Evolutionary conservation across 2,113 vertebrate species (phyloP).

Genomic region (Lampris incognitus): DNA sequence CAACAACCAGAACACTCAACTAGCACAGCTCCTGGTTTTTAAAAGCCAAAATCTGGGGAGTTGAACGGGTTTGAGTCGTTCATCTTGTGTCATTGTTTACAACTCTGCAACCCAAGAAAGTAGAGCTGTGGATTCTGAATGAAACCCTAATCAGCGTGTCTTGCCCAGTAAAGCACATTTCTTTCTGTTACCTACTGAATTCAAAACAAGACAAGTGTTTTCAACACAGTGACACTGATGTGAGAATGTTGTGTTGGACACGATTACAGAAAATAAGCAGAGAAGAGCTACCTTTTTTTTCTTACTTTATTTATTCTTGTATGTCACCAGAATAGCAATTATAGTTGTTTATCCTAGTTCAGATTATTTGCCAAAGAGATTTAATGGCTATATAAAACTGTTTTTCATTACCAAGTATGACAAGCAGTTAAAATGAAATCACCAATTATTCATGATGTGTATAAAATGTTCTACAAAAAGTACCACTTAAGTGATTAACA

Average conservation of each 20-base stretch:
- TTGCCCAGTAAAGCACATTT: not conserved
- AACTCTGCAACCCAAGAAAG: too few relatives aligned
- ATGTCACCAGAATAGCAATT: not conserved
- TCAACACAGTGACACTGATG: not conserved
- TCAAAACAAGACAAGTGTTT: not conserved
- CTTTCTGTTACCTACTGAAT: not conserved
- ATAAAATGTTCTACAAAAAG: slow-evolving; percentile 13
- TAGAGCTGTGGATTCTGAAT: not conserved
- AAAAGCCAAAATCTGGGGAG: too few relatives aligned
- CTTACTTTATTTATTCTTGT: not conserved
- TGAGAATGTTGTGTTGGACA: not conserved
- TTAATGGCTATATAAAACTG: slow-evolving; percentile 15
- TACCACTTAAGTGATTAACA: slow-evolving; percentile 12
- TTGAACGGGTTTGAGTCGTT: too few relatives aligned
- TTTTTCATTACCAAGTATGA: slow-evolving; percentile 14
- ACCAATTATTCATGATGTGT: slow-evolving; percentile 14
- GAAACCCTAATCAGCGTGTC: not conserved
- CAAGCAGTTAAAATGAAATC: not conserved
- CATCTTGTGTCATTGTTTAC: too few relatives aligned
- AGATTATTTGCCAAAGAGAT: not conserved
- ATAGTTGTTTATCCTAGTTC: not conserved
- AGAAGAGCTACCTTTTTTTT: not conserved
- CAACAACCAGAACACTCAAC: too few relatives aligned
- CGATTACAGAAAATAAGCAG: slow-evolving; percentile 5
- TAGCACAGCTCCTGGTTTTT: too few relatives aligned